Percentiles rank a stretch among this genome's conserved stretches.
phyloP scores from a whole-genome alignment of 2,888 invertebrate genomes.

The Ferdinandea cuprea region DNA sequence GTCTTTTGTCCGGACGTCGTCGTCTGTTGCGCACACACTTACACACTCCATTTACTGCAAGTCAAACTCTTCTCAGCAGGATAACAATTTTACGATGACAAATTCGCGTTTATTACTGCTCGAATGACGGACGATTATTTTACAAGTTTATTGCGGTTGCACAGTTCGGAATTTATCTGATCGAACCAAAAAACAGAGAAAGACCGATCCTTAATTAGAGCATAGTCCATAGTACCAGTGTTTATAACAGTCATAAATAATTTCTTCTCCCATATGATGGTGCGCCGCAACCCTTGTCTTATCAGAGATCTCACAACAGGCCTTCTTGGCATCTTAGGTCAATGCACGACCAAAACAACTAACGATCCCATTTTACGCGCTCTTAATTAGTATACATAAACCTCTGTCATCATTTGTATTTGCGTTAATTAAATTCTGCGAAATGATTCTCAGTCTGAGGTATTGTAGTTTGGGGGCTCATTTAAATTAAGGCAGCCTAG shows the following conservation, averaged over 20 bases:
- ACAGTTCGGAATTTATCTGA: constrained; percentile 55
- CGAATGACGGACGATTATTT: constrained; percentile 74
- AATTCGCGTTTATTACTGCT: constrained; percentile 74
- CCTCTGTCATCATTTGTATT: constrained; percentile 49
- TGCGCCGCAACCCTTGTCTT: constrained; percentile 50
- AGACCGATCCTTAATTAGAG: constrained; percentile 62
- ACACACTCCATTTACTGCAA: constrained; percentile 23
- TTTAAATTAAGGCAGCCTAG: constrained; percentile 71
- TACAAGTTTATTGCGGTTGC: constrained; percentile 66
- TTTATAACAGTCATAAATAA: constrained; percentile 69
- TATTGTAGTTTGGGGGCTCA: constrained; percentile 39
- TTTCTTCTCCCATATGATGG: constrained; percentile 46
- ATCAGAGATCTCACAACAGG: constrained; percentile 56
- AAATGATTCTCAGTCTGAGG: constrained; percentile 38
- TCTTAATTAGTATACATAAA: constrained; percentile 62
- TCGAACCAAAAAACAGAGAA: constrained; percentile 19
- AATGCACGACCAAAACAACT: constrained; percentile 12
- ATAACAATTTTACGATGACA: constrained; percentile 75
- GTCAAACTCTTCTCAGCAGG: constrained; percentile 63
- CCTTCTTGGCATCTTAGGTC: constrained; percentile 37
- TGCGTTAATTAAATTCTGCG: constrained; percentile 71
- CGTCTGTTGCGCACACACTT: constrained; percentile 15
- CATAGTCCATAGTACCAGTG: constrained; percentile 39
- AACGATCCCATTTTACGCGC: constrained; percentile 47
- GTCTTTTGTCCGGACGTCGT: constrained; percentile 63